Conservation (phyloP, 1,140 invertebrate species). For the Drosophila bocki region DNA sequence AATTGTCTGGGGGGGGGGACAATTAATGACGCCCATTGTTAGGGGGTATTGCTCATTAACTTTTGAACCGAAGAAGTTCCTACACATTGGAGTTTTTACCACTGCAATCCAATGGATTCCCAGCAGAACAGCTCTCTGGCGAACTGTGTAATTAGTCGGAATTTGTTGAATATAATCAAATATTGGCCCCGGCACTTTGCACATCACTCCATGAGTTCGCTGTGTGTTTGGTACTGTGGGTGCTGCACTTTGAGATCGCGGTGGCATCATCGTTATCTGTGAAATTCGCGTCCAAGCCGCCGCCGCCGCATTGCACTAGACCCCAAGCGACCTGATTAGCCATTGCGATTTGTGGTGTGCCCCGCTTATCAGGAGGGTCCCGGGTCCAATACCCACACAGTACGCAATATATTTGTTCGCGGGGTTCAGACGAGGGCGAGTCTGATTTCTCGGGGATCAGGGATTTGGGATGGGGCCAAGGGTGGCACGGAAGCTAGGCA, state of each 20-base stretch:
- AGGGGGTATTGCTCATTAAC: constrained; percentile 34
- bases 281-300: constrained; percentile 12
- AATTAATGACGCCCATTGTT: constrained; percentile 23
- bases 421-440: constrained; percentile 31
- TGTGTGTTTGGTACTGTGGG: constrained; percentile 7
- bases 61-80: constrained; percentile 34
- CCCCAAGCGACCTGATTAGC: constrained; percentile 45
- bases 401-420: constrained; percentile 19
- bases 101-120: neutral
- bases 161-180: constrained; percentile 42
- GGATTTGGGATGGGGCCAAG: constrained; percentile 19
- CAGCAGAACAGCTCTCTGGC: neutral
- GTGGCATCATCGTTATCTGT: constrained; percentile 39
- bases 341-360: constrained; percentile 7
- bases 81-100: neutral
- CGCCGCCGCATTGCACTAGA: constrained; percentile 27
- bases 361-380: constrained; percentile 45
- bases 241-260: constrained; percentile 47
- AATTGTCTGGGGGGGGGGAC: constrained; percentile 8
- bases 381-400: constrained; percentile 21
- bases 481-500: constrained; percentile 10
- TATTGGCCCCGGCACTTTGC: constrained; percentile 49
- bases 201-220: constrained; percentile 22
- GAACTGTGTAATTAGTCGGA: constrained; percentile 37
- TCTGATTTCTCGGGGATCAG: constrained; percentile 15